Base-by-base conservation (phyloP, 2,888 invertebrate genomes). In the Ophioninae sp. region DNA sequence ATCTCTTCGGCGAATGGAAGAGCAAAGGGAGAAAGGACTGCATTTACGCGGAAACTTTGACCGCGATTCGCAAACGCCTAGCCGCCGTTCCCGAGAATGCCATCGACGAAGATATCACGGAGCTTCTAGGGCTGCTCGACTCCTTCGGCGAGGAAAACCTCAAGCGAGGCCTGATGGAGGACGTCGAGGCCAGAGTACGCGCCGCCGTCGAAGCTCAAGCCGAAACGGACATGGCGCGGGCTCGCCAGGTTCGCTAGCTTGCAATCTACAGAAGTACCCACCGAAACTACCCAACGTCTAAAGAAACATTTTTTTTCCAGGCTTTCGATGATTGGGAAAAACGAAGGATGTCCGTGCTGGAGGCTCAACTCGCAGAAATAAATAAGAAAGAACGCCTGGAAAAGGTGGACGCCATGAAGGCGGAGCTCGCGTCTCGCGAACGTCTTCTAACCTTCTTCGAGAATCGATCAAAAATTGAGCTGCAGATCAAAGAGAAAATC, bases 391-490 rank as follows among this genome's bases (percentile, higher is more conserved):
- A 93, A 84, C 93, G 95, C 76, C 88, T 95, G 7, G 88, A 93
- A 17, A 94, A 95, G 81, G 94, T 96, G 88, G 94, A 95, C 87
- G 91, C 94, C 67, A 94, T 95, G 82, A 95, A 95, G 89, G 93
- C 94, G 73, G 93, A 94, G 64, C 91, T 97, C 84, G 87, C 93
- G 79, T 93, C 94, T 37, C 95, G 94, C 89, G 97, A 97, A 89
- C 94, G 94, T 82, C 94, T 92, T 5, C 88, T 94, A 7, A 94
- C 93, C 81, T 97, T 96, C 95, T 97, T 97, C 93, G 96, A 97
- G 83, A 96, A 96, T 89, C 95, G 96, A 91, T 96, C 97, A 61
- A 92, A 95, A 88, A 95, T 97, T 87, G 96, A 97, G 88, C 93
- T 97, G 67, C 91, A 95, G 91, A 96, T 97, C 87, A 95, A 95